A percentile compares a stretch with the other conserved stretches of the same genome.
Conservation (phyloP, 2,113 vertebrate species). For the Globicephala melas region DNA sequence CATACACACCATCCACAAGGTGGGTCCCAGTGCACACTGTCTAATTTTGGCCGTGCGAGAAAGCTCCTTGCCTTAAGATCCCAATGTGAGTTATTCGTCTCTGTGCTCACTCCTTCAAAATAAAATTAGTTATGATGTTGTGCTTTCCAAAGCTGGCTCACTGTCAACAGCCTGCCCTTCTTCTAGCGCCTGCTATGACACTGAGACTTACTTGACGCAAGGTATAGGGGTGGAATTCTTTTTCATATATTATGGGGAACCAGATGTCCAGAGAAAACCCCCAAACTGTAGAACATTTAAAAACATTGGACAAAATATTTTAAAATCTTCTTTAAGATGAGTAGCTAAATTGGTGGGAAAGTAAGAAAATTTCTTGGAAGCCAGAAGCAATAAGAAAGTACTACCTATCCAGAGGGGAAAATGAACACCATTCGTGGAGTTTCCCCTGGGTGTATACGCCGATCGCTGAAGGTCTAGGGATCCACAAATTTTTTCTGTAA, state of each 20-base stretch:
- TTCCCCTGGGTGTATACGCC: background rate
- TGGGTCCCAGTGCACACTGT: fast-evolving
- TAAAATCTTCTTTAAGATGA: background rate
- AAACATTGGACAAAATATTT: background rate
- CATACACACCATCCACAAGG: background rate
- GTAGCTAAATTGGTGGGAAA: background rate
- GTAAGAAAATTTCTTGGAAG: background rate
- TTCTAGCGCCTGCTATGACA: fast-evolving
- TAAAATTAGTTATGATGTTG: background rate
- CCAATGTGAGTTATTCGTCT: background rate
- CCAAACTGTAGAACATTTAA: background rate
- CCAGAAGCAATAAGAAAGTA: background rate
- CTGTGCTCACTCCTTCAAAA: background rate
- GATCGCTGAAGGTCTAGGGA: background rate
- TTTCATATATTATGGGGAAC: background rate
- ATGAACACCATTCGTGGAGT: background rate
- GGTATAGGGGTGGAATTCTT: background rate
- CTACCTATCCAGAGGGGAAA: background rate
- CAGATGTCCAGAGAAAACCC: background rate
- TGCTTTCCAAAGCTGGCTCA: background rate
- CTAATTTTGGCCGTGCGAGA: background rate
- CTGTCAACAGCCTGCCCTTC: background rate
- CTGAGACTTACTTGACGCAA: background rate
- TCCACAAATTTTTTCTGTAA: background rate
- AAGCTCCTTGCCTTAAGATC: background rate